A percentile compares a stretch with the other conserved stretches of the same genome.
Conservation (phyloP, 2,113 vertebrate species). For the Pitta sordida region DNA sequence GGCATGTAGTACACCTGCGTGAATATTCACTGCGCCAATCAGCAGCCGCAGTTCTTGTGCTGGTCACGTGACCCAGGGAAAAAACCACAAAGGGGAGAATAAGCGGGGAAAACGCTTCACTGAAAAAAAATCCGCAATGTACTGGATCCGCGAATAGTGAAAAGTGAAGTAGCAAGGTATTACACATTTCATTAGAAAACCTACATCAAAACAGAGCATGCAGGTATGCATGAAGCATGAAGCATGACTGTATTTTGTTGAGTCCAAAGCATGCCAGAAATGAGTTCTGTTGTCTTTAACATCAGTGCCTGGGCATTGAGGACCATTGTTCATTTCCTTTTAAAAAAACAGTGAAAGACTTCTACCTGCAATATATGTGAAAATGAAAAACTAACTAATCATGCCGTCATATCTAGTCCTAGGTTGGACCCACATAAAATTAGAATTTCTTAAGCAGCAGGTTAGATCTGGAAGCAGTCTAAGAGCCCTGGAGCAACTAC, state of each 20-base stretch:
- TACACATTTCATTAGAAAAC: neutral
- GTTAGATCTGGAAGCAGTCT: neutral
- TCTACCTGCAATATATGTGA: neutral
- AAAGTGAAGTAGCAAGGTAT: no score
- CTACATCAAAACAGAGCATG: neutral
- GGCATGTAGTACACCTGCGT: no score
- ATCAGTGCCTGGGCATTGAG: neutral
- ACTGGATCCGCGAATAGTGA: no score
- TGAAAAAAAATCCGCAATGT: no score
- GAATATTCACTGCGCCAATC: no score
- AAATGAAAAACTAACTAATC: neutral
- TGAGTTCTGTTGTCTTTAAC: neutral
- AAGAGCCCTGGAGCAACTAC: neutral
- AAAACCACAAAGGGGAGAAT: no score
- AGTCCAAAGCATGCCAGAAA: neutral
- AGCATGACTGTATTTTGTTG: neutral
- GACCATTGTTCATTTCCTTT: neutral
- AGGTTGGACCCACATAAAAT: accelerated
- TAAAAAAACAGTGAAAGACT: neutral
- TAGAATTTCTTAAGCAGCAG: neutral
- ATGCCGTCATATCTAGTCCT: neutral
- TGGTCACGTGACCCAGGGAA: no score
- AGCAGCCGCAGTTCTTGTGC: no score
- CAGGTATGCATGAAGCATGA: neutral
- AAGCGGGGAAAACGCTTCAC: no score